These are phyloP conservation scores for Byasa hedistus DNA, from an alignment of 2,888 invertebrate species.

Conservation along the genomic window DNA sequence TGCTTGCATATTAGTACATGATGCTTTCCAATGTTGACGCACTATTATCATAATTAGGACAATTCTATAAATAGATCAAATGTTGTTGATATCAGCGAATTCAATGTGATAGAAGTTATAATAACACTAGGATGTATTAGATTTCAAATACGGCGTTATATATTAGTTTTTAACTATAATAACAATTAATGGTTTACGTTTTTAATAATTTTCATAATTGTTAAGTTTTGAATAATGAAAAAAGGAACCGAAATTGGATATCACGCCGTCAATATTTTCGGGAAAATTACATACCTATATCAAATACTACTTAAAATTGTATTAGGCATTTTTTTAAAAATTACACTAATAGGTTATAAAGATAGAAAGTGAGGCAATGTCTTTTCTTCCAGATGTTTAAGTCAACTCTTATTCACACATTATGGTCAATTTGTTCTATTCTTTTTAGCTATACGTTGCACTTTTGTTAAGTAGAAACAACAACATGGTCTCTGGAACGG, in stretches of 20 bases:
- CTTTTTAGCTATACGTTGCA: conserved; percentile 55
- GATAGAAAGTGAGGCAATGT: neutral
- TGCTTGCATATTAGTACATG: neutral
- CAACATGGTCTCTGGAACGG: conserved; percentile 37
- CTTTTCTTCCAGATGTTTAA: neutral
- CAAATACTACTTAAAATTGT: neutral
- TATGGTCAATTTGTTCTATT: conserved; percentile 1
- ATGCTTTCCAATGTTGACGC: conserved; percentile 24
- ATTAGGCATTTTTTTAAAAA: neutral
- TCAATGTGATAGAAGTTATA: neutral
- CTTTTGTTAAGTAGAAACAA: conserved; percentile 46
- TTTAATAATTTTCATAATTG: conserved; percentile 1
- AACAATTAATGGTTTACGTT: neutral
- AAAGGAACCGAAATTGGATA: too few species aligned
- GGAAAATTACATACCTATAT: too few species aligned
- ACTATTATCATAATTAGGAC: conserved; percentile 28
- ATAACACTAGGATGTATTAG: neutral
- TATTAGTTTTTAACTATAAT: neutral
- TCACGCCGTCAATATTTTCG: too few species aligned
- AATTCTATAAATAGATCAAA: conserved; percentile 24
- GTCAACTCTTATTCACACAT: neutral
- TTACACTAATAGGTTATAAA: too few species aligned
- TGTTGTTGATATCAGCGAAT: conserved; percentile 11
- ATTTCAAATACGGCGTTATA: neutral
- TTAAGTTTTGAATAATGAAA: too few species aligned